Conservation (phyloP, 1,140 invertebrate species). For the Scaptomyza graminum region DNA sequence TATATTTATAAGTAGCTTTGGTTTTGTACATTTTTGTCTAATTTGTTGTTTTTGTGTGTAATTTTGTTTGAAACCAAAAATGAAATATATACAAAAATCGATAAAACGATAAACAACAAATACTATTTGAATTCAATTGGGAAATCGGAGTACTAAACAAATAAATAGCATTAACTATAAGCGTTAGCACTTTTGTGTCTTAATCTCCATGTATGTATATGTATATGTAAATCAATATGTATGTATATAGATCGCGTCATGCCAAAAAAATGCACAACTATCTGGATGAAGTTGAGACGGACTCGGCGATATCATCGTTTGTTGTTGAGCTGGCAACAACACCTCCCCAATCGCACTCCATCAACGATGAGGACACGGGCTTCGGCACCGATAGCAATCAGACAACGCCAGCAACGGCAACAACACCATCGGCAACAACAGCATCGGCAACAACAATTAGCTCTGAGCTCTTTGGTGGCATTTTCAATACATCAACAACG, state of each 20-base stretch:
- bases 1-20: not conserved
- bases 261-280: constrained; percentile 62
- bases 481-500: constrained; percentile 48
- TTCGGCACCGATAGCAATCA: constrained; percentile 63
- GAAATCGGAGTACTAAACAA: not conserved
- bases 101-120: not conserved
- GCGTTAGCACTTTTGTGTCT: too few relatives aligned
- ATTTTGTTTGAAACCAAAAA: not conserved
- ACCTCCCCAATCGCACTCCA: not conserved
- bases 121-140: not conserved
- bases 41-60: not conserved
- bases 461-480: constrained; percentile 53
- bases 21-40: not conserved
- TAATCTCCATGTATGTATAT: constrained; percentile 9
- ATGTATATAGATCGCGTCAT: constrained; percentile 62
- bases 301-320: constrained; percentile 41
- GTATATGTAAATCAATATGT: constrained; percentile 48
- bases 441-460: constrained; percentile 6
- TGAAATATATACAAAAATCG: not conserved
- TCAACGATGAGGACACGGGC: constrained; percentile 63
- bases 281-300: constrained; percentile 62
- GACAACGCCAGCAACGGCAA: constrained; percentile 11
- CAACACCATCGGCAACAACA: not conserved
- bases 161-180: too few relatives aligned
- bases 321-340: constrained; percentile 44